Evolutionary conservation across 2,888 invertebrate genomes (phyloP).

Genomic region (Clitarchus hookeri): DNA sequence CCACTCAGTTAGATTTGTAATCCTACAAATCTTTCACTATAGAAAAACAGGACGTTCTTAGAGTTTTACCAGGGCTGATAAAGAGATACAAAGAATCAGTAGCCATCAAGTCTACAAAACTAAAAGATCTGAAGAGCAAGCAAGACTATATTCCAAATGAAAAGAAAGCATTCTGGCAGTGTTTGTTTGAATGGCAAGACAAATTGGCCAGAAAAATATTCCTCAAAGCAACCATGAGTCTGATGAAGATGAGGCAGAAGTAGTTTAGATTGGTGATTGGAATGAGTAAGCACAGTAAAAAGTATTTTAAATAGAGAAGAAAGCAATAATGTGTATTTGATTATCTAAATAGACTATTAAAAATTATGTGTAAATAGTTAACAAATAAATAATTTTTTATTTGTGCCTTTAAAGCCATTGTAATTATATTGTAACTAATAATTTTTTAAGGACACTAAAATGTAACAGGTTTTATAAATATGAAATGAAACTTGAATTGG

Average conservation of each 20-base stretch:
- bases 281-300: conserved; percentile 6
- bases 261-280: not conserved
- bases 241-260: not conserved
- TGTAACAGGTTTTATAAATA: too few species aligned
- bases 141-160: conserved; percentile 18
- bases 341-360: not conserved
- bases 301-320: not conserved
- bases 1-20: not conserved
- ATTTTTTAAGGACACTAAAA: too few species aligned
- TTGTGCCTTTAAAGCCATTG: too few species aligned
- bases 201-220: conserved; percentile 3
- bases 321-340: not conserved
- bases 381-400: too few species aligned
- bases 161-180: not conserved
- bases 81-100: not conserved
- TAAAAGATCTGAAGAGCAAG: conserved; percentile 6
- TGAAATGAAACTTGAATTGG: too few species aligned
- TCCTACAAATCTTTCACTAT: not conserved
- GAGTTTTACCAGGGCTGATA: not conserved
- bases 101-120: conserved; percentile 16
- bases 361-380: too few species aligned
- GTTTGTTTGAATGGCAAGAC: not conserved
- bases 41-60: not conserved
- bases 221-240: not conserved
- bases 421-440: too few species aligned